Percentiles rank a stretch among this genome's conserved stretches.
These are phyloP conservation scores for Anodontia alba DNA, from an alignment of 2,888 invertebrate genomes.

Conservation along the genomic window DNA sequence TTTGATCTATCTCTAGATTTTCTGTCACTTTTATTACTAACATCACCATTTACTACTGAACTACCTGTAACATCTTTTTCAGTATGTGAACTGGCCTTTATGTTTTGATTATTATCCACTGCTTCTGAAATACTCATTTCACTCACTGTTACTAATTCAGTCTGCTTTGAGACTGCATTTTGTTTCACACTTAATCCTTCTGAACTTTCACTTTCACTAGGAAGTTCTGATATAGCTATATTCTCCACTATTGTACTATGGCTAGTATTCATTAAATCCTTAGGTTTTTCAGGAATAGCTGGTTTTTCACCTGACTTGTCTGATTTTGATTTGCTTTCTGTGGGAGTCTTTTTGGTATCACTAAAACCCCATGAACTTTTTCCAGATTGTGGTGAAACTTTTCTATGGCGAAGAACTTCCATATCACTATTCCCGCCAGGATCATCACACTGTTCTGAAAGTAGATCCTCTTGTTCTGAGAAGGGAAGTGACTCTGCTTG, in stretches of 20 bases:
- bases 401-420: constrained; percentile 35
- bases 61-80: background rate
- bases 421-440: constrained; percentile 40
- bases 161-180: constrained; percentile 32
- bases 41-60: constrained; percentile 17
- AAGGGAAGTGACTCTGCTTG: constrained; percentile 57
- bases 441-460: constrained; percentile 38
- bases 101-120: constrained; percentile 60
- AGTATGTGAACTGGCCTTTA: constrained; percentile 23
- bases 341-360: constrained; percentile 2
- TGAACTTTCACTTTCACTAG: constrained; percentile 52
- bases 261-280: background rate
- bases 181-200: constrained; percentile 35
- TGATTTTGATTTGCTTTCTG: constrained; percentile 25
- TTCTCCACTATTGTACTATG: background rate
- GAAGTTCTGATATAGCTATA: constrained; percentile 48
- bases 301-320: constrained; percentile 53
- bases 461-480: constrained; percentile 29
- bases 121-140: constrained; percentile 22
- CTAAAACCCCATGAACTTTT: constrained; percentile 23
- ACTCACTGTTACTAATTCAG: constrained; percentile 26
- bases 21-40: background rate
- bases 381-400: constrained; percentile 32
- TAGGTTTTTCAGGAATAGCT: constrained; percentile 62
- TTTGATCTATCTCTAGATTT: background rate